Evolutionary conservation across 2,797 vertebrate species (phyloP).

Genomic region (Myiotriccus ornatus): DNA sequence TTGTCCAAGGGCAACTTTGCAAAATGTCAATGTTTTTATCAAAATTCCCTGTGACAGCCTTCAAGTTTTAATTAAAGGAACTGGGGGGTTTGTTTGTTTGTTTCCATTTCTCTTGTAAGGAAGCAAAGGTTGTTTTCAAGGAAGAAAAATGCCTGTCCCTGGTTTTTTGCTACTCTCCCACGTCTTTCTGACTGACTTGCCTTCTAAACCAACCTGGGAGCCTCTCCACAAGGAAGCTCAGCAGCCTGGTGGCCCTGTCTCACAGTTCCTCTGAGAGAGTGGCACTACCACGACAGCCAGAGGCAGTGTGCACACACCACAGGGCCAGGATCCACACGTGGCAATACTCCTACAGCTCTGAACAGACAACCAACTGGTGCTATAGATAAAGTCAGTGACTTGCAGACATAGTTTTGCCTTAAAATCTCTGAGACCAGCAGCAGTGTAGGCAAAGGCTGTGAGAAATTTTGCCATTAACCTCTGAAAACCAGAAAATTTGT

Average conservation of each 20-base stretch:
- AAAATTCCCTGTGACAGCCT: background rate
- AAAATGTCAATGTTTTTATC: background rate
- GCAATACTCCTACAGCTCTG: background rate
- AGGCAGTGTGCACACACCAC: accelerated
- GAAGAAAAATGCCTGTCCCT: background rate
- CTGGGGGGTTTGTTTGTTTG: background rate
- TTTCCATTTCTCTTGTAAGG: background rate
- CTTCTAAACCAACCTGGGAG: background rate
- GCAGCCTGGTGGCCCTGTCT: background rate
- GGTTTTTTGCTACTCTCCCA: background rate
- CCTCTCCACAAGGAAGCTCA: background rate
- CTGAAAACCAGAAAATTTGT: background rate
- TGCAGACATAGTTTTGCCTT: accelerated
- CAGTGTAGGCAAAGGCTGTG: background rate
- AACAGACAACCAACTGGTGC: background rate
- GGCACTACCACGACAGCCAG: background rate
- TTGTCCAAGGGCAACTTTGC: background rate
- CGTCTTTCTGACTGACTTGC: background rate
- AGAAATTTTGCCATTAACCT: background rate
- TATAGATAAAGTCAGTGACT: background rate
- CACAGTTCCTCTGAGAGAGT: accelerated
- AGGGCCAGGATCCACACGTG: accelerated
- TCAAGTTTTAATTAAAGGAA: background rate
- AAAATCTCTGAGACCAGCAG: background rate
- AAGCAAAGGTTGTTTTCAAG: background rate